Conservation (phyloP, 2,888 invertebrate genomes). For the Ptilodon capucinus region DNA sequence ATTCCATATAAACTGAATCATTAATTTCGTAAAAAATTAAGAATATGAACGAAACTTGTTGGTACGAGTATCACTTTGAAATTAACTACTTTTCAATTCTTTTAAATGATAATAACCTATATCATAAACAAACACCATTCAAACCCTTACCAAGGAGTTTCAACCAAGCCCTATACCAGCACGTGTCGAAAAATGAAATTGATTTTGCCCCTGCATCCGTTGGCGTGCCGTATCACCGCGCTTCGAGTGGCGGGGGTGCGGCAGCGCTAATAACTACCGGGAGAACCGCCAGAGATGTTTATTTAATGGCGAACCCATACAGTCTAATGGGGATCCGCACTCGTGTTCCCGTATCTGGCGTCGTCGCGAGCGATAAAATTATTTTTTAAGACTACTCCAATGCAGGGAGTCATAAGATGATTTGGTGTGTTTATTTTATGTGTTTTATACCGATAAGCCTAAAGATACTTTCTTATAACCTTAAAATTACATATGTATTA, state of each 20-base stretch:
- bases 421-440: neutral
- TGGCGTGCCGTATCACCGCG: conserved; percentile 79
- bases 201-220: conserved; percentile 73
- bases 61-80: too few relatives aligned
- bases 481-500: too few relatives aligned
- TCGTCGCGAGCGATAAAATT: conserved; percentile 38
- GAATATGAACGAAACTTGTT: too few relatives aligned
- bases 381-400: conserved; percentile 37
- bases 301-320: conserved; percentile 79
- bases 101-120: conserved; percentile 12
- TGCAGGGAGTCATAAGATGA: neutral
- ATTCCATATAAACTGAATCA: too few relatives aligned
- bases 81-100: neutral
- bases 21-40: too few relatives aligned
- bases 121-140: conserved; percentile 33
- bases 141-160: conserved; percentile 39
- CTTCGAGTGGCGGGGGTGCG: conserved; percentile 73
- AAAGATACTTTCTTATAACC: too few relatives aligned
- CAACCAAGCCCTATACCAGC: conserved; percentile 70
- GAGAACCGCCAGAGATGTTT: conserved; percentile 74
- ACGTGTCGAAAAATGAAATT: conserved; percentile 81
- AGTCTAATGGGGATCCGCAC: conserved; percentile 69
- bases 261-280: conserved; percentile 77
- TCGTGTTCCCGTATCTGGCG: conserved; percentile 29
- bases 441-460: neutral